phyloP scores from a whole-genome alignment of 2,113 vertebrate species.

The Gallinago undulata region DNA sequence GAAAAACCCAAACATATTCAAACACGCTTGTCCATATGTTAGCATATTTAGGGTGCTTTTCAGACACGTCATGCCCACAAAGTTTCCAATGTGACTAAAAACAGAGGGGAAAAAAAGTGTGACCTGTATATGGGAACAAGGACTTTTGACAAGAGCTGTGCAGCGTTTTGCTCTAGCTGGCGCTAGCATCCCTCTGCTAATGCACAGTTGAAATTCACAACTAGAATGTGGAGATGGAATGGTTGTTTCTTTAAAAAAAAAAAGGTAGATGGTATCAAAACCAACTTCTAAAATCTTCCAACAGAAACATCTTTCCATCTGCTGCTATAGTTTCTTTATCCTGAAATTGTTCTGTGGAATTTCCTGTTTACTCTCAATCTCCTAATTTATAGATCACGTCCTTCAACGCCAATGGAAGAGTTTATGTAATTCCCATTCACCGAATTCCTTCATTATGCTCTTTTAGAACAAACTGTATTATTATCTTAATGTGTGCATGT shows the following conservation, averaged over 20 bases:
- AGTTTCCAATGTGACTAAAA: neutral
- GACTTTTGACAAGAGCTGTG: neutral
- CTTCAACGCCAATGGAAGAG: conserved; percentile 29
- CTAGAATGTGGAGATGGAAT: neutral
- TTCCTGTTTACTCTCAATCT: conserved; percentile 69
- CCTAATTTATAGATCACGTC: conserved; percentile 70
- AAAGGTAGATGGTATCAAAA: conserved; percentile 47
- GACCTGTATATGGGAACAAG: neutral
- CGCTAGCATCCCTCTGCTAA: neutral
- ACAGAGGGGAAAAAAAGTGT: neutral
- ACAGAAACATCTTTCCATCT: conserved; percentile 66
- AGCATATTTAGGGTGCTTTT: neutral
- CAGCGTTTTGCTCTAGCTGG: neutral
- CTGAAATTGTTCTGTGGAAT: conserved; percentile 74
- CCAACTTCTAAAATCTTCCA: conserved; percentile 38
- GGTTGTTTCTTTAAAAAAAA: neutral
- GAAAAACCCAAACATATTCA: neutral
- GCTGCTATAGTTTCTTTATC: conserved; percentile 67
- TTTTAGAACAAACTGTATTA: conserved; percentile 29
- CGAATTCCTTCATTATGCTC: conserved; percentile 27
- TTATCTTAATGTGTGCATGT: conserved; percentile 33
- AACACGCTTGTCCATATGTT: neutral
- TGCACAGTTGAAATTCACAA: neutral
- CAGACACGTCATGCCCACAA: neutral
- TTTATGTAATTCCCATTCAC: conserved; percentile 54